A percentile compares a stretch with the other conserved stretches of the same genome.
Evolutionary conservation across 2,113 vertebrate genomes (phyloP).

Genomic region (Thinocorus orbignyianus): DNA sequence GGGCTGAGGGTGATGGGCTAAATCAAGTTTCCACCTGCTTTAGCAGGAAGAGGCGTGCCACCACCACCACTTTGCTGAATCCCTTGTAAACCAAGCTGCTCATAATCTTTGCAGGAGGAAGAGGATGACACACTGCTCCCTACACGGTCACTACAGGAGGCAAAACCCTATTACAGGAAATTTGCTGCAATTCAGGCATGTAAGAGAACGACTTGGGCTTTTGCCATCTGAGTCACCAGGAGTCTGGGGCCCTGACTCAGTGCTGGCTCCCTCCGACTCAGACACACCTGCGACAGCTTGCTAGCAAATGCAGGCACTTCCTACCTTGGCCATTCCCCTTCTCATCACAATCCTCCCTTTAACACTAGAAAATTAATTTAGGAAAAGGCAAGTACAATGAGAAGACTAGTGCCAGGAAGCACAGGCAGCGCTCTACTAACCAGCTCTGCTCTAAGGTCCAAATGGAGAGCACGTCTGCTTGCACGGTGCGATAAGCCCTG

Average conservation of each 20-base stretch:
- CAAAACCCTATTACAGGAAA: background rate
- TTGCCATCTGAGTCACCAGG: constrained; percentile 26
- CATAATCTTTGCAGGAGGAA: accelerated
- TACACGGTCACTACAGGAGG: background rate
- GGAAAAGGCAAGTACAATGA: background rate
- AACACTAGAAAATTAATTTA: background rate
- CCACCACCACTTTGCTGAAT: background rate
- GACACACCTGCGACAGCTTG: background rate
- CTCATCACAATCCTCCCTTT: background rate
- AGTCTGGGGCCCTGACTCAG: background rate
- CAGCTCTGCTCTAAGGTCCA: background rate
- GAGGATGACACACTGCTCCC: background rate
- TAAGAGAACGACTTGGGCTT: background rate
- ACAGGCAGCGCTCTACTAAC: background rate
- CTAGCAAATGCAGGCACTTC: background rate
- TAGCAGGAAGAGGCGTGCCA: background rate
- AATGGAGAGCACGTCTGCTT: accelerated
- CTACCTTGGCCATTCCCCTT: background rate
- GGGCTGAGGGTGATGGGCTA: background rate
- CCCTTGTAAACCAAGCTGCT: background rate
- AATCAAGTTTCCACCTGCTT: background rate
- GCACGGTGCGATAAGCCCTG: background rate
- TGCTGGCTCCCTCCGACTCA: background rate
- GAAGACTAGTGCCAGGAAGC: background rate
- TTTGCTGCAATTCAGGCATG: background rate